Conservation (phyloP, 2,797 vertebrate species). For the Hephaestus fuliginosus region DNA sequence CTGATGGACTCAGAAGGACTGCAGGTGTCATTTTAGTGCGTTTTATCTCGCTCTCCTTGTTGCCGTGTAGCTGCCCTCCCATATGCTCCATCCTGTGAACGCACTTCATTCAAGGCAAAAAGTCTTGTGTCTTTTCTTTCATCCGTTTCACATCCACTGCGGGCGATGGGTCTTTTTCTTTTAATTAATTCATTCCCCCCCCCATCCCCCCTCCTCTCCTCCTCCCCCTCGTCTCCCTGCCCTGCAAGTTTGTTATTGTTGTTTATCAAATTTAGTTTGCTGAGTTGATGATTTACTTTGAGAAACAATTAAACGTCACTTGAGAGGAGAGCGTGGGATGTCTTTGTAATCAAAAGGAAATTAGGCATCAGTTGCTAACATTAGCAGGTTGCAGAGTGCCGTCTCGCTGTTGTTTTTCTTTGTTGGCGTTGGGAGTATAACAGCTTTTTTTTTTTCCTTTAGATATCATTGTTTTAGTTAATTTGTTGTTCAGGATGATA, state of each 20-base stretch:
- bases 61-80: constrained; percentile 9
- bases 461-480: constrained; percentile 68
- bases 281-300: constrained; percentile 85
- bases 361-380: constrained; percentile 80
- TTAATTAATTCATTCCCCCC: constrained; percentile 57
- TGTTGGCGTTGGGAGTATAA: constrained; percentile 52
- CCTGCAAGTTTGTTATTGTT: constrained; percentile 77
- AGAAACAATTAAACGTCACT: constrained; percentile 84
- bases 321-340: constrained; percentile 84
- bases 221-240: constrained; percentile 45
- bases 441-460: constrained; percentile 31
- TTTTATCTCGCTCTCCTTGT: constrained; percentile 13
- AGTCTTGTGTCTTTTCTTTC: constrained; percentile 49
- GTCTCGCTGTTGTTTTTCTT: constrained; percentile 56
- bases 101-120: constrained; percentile 55
- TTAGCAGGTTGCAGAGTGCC: constrained; percentile 73
- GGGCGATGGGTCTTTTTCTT: constrained; percentile 43
- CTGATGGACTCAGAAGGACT: not conserved
- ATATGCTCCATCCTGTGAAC: constrained; percentile 23
- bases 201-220: not conserved
- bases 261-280: constrained; percentile 82
- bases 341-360: constrained; percentile 85
- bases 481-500: constrained; percentile 63
- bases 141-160: constrained; percentile 50
- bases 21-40: not conserved